Percentiles rank a stretch among this genome's conserved stretches.
Evolutionary conservation across 2,797 vertebrate species (phyloP).

Genomic region (Gymnocypris eckloni): DNA sequence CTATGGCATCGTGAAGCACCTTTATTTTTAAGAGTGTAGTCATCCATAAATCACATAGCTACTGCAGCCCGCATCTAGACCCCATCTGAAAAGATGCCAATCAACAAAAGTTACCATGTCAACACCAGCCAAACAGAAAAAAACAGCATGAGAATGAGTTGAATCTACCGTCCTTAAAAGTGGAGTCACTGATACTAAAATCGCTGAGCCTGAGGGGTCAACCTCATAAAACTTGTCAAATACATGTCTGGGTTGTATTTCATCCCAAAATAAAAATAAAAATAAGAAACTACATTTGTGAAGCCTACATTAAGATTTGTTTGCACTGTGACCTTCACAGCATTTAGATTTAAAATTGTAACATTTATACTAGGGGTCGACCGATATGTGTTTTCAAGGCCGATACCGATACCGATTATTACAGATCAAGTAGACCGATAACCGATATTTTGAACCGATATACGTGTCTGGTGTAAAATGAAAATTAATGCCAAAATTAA

Average conservation of each 20-base stretch:
- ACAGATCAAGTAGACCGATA: too few species aligned
- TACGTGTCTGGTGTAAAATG: too few species aligned
- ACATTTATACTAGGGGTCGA: not conserved
- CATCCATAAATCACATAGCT: slow-evolving; percentile 36
- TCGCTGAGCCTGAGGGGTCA: not conserved
- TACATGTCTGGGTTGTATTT: not conserved
- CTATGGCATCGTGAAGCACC: too few species aligned
- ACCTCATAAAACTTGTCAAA: not conserved
- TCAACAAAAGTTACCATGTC: slow-evolving; percentile 6
- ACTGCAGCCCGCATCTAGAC: slow-evolving; percentile 5
- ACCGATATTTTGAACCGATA: too few species aligned
- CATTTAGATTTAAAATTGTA: not conserved
- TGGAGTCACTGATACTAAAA: not conserved
- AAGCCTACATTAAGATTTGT: not conserved
- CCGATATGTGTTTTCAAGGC: too few species aligned
- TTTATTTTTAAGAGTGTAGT: not conserved
- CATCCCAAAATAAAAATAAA: not conserved
- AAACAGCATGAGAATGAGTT: not conserved
- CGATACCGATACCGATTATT: too few species aligned
- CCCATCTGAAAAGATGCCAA: slow-evolving; percentile 6
- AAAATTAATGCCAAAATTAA: too few species aligned
- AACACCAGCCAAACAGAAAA: slow-evolving; percentile 8
- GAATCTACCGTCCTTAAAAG: not conserved
- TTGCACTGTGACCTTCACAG: not conserved
- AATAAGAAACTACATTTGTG: not conserved